Base-by-base conservation (phyloP, 2,888 invertebrate genomes). In the Sesia bembeciformis region DNA sequence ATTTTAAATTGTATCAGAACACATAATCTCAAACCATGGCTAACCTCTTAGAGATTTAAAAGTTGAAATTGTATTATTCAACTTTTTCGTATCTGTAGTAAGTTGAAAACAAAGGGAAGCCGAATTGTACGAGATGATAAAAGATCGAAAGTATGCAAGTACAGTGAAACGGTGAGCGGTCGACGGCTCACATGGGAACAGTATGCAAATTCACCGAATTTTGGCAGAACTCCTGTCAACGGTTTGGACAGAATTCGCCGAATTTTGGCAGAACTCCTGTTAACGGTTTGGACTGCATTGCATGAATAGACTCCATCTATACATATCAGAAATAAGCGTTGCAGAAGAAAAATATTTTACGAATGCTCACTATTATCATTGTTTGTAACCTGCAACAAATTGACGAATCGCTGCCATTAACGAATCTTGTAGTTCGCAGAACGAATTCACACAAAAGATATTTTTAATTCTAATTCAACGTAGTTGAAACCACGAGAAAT, bases 141-240 rank as follows among this genome's bases (percentile, higher is more conserved):
- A 74, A 70, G 66, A 65, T 62, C 58, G 59, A 65, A 72, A 70
- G 65, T 65, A 66, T 66, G 63, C 63, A 61, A 65, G 62, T 62
- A 59, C 57, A 58, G 64, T 60, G 57, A 60, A 61, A 62, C 57
- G 61, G 63, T 59, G 64, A 60, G 65, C 66, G 67, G 74, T 76
- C 76, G 81, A 80, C 77, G 67, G 74, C 68, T 72, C 80, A 70
- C 80, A 74, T 70, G 71, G 78, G 81, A 81, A 77, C 78, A 67
- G 67, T 78, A 81, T 81, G 83, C 80, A 78, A 83, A 84, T 82
- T 68, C 55, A 60, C 62, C 60, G 65, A 66, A 72, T 79, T 78
- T 76, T 62, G 73, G 78, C 62, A 60, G 63, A 62, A 64, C 67
- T 68, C 61, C 73, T 75, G 75, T 74, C 74, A 71, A 68, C 72